Conservation (phyloP, 2,113 vertebrate genomes). For the Halcyon senegalensis region DNA sequence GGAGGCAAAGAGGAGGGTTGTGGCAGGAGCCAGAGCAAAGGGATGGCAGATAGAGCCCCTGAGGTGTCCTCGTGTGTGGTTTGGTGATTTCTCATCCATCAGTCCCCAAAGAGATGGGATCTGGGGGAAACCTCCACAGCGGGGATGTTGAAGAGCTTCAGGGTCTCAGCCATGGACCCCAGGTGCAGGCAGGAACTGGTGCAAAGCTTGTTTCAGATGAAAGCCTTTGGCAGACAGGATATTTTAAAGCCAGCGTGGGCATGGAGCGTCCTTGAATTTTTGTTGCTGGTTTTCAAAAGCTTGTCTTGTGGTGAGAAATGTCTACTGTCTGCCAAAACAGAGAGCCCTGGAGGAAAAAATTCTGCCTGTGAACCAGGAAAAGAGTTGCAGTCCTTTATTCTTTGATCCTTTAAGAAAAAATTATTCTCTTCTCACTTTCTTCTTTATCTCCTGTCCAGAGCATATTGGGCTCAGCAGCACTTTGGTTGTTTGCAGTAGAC, state of each 20-base stretch:
- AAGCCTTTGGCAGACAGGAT: constrained; percentile 5
- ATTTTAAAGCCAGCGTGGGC: constrained; percentile 16
- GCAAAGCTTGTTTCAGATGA: background rate
- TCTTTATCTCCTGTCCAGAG: background rate
- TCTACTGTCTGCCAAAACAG: constrained; percentile 29
- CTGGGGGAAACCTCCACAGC: background rate
- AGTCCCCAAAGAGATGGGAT: background rate
- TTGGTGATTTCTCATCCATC: fast-evolving
- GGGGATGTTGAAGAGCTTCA: background rate
- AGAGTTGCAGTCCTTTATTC: background rate
- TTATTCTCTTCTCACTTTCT: background rate
- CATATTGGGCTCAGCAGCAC: background rate
- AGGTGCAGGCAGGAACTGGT: background rate
- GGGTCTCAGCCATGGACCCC: background rate
- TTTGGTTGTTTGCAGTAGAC: background rate
- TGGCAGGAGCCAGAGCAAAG: background rate
- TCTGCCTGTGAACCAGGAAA: background rate
- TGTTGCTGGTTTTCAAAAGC: constrained; percentile 11
- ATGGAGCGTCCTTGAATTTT: background rate
- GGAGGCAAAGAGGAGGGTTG: background rate
- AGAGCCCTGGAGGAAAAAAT: background rate
- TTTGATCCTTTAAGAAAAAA: background rate
- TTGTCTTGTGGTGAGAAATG: background rate
- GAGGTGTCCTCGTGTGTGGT: fast-evolving
- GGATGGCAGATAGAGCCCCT: background rate